Percentiles rank a stretch among this genome's conserved stretches.
Evolutionary conservation across 92 coral and sea anemone genomes (phyloP).

Genomic region (Umimayanthus chanpuru): DNA sequence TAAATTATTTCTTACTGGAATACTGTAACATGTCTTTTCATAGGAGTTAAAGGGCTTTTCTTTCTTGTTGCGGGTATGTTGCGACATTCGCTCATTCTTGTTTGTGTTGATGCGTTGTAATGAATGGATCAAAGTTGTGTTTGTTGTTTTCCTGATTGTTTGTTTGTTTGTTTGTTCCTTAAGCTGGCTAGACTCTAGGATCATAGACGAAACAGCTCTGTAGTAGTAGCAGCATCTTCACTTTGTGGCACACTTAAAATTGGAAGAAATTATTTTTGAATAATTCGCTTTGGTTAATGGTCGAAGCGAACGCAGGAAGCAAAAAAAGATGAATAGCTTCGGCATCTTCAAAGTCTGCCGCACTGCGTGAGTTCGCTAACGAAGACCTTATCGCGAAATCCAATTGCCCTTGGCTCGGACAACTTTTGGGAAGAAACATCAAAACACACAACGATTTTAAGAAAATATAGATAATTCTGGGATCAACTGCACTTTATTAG

Average conservation of each 20-base stretch:
- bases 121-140: conserved; percentile 25
- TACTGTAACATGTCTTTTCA: conserved; percentile 25
- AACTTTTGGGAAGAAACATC: neutral
- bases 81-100: neutral
- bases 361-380: conserved; percentile 40
- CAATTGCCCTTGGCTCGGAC: conserved; percentile 45
- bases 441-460: neutral
- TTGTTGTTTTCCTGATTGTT: conserved; percentile 18
- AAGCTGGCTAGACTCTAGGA: conserved; percentile 24
- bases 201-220: neutral
- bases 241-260: neutral
- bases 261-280: neutral
- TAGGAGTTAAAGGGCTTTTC: conserved; percentile 2
- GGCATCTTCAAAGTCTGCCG: conserved; percentile 45
- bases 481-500: neutral
- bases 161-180: conserved; percentile 41
- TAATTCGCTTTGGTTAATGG: neutral
- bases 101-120: conserved; percentile 13
- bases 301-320: conserved; percentile 20
- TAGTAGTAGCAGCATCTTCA: neutral
- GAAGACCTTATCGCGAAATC: conserved; percentile 43
- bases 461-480: neutral
- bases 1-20: conserved; percentile 5
- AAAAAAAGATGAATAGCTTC: conserved; percentile 26
- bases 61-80: neutral